Percentiles rank a stretch among this genome's conserved stretches.
Conservation (phyloP, 2,888 invertebrate species). For the Ypsolopha scabrella region DNA sequence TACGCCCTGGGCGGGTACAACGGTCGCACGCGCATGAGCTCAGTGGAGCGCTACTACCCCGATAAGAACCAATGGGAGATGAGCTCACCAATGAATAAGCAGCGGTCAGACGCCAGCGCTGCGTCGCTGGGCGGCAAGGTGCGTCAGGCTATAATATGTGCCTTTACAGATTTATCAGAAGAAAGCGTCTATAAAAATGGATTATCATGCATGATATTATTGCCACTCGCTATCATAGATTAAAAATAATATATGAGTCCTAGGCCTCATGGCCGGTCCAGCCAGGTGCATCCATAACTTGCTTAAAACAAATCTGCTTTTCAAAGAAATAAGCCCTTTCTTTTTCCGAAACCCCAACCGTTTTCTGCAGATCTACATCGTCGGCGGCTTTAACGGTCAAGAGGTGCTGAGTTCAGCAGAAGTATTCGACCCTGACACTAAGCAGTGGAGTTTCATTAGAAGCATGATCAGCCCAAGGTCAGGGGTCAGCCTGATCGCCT, state of each 20-base stretch:
- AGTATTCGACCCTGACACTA: conserved; percentile 75
- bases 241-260: too few relatives aligned
- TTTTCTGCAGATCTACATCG: conserved; percentile 73
- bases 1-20: conserved; percentile 90
- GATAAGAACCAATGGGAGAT: conserved; percentile 83
- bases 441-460: conserved; percentile 80
- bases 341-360: too few relatives aligned
- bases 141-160: conserved; percentile 2
- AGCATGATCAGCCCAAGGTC: conserved; percentile 81
- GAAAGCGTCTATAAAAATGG: too few relatives aligned
- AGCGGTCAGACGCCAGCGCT: conserved; percentile 84
- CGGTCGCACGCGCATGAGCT: conserved; percentile 79
- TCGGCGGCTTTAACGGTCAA: conserved; percentile 85
- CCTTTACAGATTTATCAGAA: not conserved
- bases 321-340: too few relatives aligned
- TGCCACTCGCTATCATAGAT: too few relatives aligned
- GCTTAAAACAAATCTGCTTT: too few relatives aligned
- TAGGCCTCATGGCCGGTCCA: too few relatives aligned
- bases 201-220: too few relatives aligned
- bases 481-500: conserved; percentile 79
- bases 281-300: too few relatives aligned
- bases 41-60: conserved; percentile 84
- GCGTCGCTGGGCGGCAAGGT: conserved; percentile 76
- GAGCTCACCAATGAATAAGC: conserved; percentile 79
- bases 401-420: conserved; percentile 82